Base-by-base conservation (phyloP, 2,888 invertebrate species). In the Malacosoma neustria region DNA sequence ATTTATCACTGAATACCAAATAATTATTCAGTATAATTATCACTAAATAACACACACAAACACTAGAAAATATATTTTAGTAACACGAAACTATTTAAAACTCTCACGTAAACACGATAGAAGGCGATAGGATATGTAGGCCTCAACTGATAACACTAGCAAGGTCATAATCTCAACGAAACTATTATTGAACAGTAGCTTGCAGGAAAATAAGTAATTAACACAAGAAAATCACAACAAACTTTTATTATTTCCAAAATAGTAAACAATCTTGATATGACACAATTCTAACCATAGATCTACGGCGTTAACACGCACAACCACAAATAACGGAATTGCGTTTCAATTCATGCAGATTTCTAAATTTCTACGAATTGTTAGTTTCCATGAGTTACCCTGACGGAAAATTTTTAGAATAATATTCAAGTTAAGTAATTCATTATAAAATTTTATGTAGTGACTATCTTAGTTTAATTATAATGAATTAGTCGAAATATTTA, bases 211-310 rank as follows among this genome's bases (percentile, higher is more conserved):
- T 48, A 55, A 54, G 48, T 51, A 54, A 51, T 39, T 47, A 49
- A 5, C 48, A 37, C 40, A 50, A 38, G 42, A 40, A 47, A 48
- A 46, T 45, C 45, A 52, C 38, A 49, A 51, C 49, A 55, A 49
- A 58, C 49, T 64, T 59, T 52, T 46, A 57, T 48, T 61, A 67
- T 50, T 65, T 68, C 69, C 55, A 68, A 76, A 80, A 73, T 82
- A 77, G 80, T 84, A 84, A 84, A 84, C 82, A 84, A 82, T 77
- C 74, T 51, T 46, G 50, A 54, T 68, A 54, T 81, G 80, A 84
- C 82, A 82, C 81, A 76, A 79, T 72, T 71, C 62, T 68, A 64
- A 79, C 80, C 82, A 82, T 82, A 82, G 82, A 82, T 68, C 61
- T 62, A 70, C 71, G 70, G 82, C 82, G 77, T 81, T 76, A 61